phyloP scores from a whole-genome alignment of 2,797 vertebrate species.

The Monodelphis domestica region DNA sequence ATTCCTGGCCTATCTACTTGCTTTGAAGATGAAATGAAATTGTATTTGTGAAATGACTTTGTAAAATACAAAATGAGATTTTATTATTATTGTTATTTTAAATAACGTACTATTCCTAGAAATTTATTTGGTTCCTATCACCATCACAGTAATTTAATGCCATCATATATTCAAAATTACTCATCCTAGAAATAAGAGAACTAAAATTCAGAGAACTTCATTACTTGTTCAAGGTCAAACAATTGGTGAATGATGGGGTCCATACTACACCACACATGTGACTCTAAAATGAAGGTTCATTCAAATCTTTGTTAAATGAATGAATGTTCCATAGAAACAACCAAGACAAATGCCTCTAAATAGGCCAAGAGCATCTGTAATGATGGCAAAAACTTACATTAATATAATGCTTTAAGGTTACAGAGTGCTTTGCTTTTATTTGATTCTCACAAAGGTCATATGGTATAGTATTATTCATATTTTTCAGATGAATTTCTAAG shows the following conservation, averaged over 20 bases:
- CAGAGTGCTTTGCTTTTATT: neutral
- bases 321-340: neutral
- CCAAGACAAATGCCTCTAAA: neutral
- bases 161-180: neutral
- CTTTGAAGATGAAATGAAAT: neutral
- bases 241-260: neutral
- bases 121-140: neutral
- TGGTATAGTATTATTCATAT: neutral
- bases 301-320: neutral
- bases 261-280: neutral
- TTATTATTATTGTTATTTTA: neutral
- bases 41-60: neutral
- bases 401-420: neutral
- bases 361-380: neutral
- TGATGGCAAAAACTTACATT: neutral
- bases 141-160: neutral
- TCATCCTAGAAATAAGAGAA: constrained; percentile 18
- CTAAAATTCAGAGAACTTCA: neutral
- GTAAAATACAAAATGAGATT: neutral
- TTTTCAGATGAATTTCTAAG: neutral
- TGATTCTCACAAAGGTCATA: neutral
- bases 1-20: neutral
- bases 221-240: constrained; percentile 34
- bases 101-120: neutral
- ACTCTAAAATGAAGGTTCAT: neutral